Evolutionary conservation across 2,797 vertebrate species (phyloP), one percentile per base, ranked within the genome.

Genomic region (Sebastes elongatus): DNA sequence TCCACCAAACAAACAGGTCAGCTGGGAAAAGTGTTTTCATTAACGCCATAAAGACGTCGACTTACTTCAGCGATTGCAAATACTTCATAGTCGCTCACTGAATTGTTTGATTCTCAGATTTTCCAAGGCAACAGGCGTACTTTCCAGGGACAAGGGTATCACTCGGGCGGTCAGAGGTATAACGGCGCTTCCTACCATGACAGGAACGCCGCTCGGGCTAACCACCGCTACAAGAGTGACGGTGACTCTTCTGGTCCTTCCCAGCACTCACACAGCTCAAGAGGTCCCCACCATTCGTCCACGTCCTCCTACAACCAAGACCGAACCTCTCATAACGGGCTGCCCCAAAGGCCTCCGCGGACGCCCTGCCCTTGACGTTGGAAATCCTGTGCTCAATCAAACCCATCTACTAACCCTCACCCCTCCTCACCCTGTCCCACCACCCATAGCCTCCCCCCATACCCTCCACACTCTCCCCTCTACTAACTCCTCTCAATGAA

Each of bases 301-400:
- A 71, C 72, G 20, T 86, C 87, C 77, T 85, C 88, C 84, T 86
- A 78, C 85, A 91, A 90, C 86, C 94, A 88, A n/a, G 96, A 92
- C 79, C 95, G 93, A 27, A 78, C 91, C 35, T 81, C 96, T 70
- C 87, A 94, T 61, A 96, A 95, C 56, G 97, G 96, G 84, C 95
- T 98, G 64, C 97, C 97, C 8, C 97, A 97, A 73, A 94, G 97
- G 89, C 96, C 92, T 89, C 97, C 96, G 49, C 94, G 97, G 90
- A 96, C 95, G 76, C 94, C 93, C 85, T 95, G 95, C 74, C 94
- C 94, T 74, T 96, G 95, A 96, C 93, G 80, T 62, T 60, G 74
- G 81, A 89, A 85, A 65, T 8, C 69, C 28, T 5, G 9, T 3
- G 53, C 64, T 77, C 20, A 65, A 71, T 86, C 86, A 81, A 77